Evolutionary conservation across 2,113 vertebrate genomes (phyloP).

Genomic region (Azemiops feae): DNA sequence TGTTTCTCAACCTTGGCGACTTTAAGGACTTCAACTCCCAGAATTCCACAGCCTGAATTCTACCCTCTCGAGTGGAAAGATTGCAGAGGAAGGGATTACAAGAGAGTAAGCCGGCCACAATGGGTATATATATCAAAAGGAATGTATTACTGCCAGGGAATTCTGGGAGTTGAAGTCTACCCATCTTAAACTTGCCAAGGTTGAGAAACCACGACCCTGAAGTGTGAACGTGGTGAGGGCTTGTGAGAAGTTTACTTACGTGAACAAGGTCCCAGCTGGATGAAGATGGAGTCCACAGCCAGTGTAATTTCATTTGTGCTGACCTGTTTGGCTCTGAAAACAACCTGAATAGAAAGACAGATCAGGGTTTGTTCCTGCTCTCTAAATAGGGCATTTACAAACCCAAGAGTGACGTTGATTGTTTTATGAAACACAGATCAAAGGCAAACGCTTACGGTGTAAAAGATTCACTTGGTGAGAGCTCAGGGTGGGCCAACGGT

Average conservation of each 20-base stretch:
- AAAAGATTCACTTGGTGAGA: background rate
- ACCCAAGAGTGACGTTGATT: background rate
- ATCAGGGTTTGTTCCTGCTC: background rate
- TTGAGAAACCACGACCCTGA: background rate
- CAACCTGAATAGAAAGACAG: background rate
- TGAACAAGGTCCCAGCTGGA: background rate
- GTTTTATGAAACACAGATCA: background rate
- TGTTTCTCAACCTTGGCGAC: background rate
- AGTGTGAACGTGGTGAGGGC: background rate
- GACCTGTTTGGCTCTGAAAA: background rate
- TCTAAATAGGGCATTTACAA: too few relatives aligned
- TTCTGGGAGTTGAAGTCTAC: background rate
- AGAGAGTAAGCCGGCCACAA: background rate
- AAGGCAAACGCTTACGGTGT: background rate
- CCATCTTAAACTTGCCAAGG: background rate
- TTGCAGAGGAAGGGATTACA: too few relatives aligned
- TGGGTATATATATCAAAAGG: too few relatives aligned
- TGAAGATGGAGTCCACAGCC: background rate
- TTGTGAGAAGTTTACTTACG: background rate
- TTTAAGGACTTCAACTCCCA: background rate
- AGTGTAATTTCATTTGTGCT: accelerated
- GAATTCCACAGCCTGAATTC: background rate
- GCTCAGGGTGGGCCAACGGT: too few relatives aligned
- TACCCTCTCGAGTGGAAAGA: too few relatives aligned
- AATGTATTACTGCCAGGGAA: background rate